Evolutionary conservation across 2,888 invertebrate species (phyloP), one percentile per base, ranked within the genome.

Genomic region (Leptinotarsa tumamoca): DNA sequence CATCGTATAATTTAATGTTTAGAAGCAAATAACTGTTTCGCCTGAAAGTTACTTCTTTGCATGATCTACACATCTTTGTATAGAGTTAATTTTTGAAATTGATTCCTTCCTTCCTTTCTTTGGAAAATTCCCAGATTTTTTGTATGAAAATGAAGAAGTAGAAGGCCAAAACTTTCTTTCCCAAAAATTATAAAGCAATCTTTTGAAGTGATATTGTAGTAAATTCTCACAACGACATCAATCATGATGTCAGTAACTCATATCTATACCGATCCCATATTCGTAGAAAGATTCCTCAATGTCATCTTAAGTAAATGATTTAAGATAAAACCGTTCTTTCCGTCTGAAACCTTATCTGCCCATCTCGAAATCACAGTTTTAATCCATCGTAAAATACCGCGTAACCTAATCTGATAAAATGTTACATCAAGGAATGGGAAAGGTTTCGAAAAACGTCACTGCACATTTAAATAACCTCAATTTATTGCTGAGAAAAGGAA

Each of bases 341-440:
- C n/a, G n/a, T 33, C 56, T 43, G 56, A 18, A 56, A 58, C 50
- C 54, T 49, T 33, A 70, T 70, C 61, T 58, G 23, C 58, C 58
- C 58, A 70, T 70, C 67, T 63, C 49, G 15, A 21, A 66, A 51
- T 74, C 66, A 63, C 52, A 43, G 71, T 68, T 68, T 68, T 71
- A 63, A 77, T 77, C 76, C 76, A 56, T 58, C 68, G 63, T 73
- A 75, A 72, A 71, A 75, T 74, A 68, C 66, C 70, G 72, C 73
- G 51, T 50, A 33, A 67, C 50, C 23, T 80, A 79, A 80, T 80
- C 80, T 79, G 79, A 80, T 78, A 76, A 70, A 77, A 74, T 70
- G 75, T 72, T 74, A 54, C 72, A 66, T 49, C 68, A 66, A 73
- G 71, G 69, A 73, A 71, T 73, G 68, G 73, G 33, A 71, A 58